phyloP scores from a whole-genome alignment of 1,140 invertebrate genomes.

The Geopemphigus sp. region DNA sequence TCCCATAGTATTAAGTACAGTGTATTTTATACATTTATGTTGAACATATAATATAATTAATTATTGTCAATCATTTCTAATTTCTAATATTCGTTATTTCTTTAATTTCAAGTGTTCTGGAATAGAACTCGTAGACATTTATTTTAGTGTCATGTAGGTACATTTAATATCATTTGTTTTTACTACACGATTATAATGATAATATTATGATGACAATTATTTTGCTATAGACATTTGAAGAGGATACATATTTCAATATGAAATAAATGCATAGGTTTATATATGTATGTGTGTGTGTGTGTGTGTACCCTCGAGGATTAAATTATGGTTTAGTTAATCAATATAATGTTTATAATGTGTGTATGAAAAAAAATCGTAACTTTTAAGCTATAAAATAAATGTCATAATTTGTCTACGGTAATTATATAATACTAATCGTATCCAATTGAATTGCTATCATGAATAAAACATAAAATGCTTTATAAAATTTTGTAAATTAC shows the following conservation, averaged over 20 bases:
- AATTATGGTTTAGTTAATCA: background rate
- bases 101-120: background rate
- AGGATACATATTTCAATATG: background rate
- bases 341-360: background rate
- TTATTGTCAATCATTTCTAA: too few species aligned
- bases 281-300: too few species aligned
- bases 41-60: too few species aligned
- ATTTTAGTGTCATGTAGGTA: background rate
- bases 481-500: too few species aligned
- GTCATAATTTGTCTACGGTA: background rate
- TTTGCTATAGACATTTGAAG: conserved; percentile 7
- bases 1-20: too few species aligned
- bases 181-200: background rate
- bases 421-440: background rate
- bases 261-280: background rate
- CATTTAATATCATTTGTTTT: background rate
- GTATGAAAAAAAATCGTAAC: background rate
- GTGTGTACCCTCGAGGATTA: too few species aligned
- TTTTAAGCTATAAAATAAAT: background rate
- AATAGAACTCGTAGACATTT: background rate
- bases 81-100: background rate
- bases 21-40: too few species aligned
- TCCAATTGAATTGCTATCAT: background rate
- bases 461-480: background rate
- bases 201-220: conserved; percentile 4